Base-by-base conservation (phyloP, 2,113 vertebrate species). In the Apteryx mantelli region DNA sequence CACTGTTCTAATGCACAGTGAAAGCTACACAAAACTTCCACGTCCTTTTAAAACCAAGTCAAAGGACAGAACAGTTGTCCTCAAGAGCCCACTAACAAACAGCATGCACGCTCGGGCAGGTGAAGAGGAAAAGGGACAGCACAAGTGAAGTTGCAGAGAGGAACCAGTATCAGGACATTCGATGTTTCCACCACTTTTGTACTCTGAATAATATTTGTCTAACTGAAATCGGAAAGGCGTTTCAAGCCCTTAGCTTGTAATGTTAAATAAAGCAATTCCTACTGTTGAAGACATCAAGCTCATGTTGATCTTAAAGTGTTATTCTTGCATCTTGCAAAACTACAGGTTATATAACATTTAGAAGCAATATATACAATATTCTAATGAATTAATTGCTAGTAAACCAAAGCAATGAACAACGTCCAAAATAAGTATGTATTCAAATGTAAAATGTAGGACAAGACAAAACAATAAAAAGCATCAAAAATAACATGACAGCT, bases 391-490 rank as follows among this genome's bases (percentile, higher is more conserved):
- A 98, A 95, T 97, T 98, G 97, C 97, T 97, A 98, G 81, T 90
- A 97, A 98, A 98, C 71, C 80, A 97, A 98, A 98, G 97, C 97
- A 96, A 98, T 97, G 96, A 96, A 96, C 96, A 92, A 94, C 46
- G 66, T 91, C 92, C 97, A 97, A 98, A 98, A 83, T 89, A 93
- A 98, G 88, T 95, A 97, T 94, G 96, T 90, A 96, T 85, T 98
- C 94, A 96, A 97, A 97, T 95, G 93, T 96, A 97, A 98, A 97
- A 97, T 81, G 97, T 95, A 96, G 82, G 92, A 97, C 91, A 94
- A 93, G 91, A 96, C 97, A 95, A 82, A 78, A 95, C 97, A 98
- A 96, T 60, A 65, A 98, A 92, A 11, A 97, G 97, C 97, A 95
- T 88, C 68, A 82, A 70, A 92, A 97, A 95, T 87, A 97, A 97